Conservation (phyloP, 2,797 vertebrate species). For the Merluccius polli region DNA sequence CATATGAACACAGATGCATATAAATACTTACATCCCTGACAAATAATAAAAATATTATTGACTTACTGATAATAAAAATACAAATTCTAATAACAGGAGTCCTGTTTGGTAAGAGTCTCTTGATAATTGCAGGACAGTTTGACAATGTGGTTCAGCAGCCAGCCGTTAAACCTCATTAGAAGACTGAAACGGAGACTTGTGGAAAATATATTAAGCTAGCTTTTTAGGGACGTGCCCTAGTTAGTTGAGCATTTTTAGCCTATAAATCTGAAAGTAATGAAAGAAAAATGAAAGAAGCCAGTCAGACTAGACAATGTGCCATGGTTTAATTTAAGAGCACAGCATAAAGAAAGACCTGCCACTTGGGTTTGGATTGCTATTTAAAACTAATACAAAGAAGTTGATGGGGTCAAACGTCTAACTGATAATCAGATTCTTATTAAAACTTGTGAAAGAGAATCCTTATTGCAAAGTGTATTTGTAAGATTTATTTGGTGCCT, state of each 20-base stretch:
- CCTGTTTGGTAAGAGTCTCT: neutral
- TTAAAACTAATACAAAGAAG: neutral
- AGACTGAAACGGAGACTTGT: neutral
- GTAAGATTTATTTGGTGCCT: neutral
- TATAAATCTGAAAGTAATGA: neutral
- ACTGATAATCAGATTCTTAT: neutral
- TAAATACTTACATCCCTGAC: too few species aligned
- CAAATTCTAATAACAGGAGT: neutral
- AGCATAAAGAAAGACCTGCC: neutral
- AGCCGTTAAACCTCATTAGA: neutral
- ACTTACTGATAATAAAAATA: neutral
- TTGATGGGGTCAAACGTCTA: neutral
- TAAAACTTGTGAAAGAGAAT: neutral
- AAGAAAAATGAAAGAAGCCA: neutral
- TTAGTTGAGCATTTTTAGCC: neutral
- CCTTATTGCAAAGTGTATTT: neutral
- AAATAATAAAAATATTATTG: neutral
- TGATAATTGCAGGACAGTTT: neutral
- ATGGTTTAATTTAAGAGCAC: neutral
- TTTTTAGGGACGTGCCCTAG: neutral
- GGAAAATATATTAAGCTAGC: neutral
- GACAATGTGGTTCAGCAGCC: neutral
- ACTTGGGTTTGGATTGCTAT: neutral
- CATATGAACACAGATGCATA: too few species aligned
- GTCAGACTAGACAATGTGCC: slow-evolving; percentile 1